Base-by-base conservation (phyloP, 2,888 invertebrate genomes). In the Drosophila quinaria region DNA sequence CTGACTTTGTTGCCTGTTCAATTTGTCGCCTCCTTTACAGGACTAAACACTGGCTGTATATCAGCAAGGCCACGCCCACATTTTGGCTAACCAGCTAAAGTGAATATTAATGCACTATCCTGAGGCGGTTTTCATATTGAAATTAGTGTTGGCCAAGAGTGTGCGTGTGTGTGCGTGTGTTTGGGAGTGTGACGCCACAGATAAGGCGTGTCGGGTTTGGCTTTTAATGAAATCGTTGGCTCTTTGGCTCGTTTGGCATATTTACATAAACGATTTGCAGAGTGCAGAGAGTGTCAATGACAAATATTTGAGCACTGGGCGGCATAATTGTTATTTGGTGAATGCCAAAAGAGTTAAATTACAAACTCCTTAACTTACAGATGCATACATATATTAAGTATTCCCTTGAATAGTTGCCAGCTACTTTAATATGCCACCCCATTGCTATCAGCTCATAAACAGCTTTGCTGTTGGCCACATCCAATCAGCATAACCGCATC, bases 181-280 rank as follows among this genome's bases (percentile, higher is more conserved):
- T 22, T 22, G 35, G 47, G 39, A 15, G 55, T 56, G 41, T 44
- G 59, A 6, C 8, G 51, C 29, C 56, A 22, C 6, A 68, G 83
- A 86, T 72, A 86, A 70, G 81, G 73, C 78, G 71, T 72, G 71
- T 65, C 70, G 39, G 67, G 69, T 54, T 54, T 64, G 61, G 55
- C 59, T 51, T 69, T 59, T 69, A 76, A 76, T 74, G 78, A 78
- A 73, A 60, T 66, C 66, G 51, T 66, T 66, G 52, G 33, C 51
- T 61, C 55, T 61, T 35, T 46, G 10, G 37, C 31, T 61, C 33
- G 58, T 52, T 64, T 54, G 17, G 54, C 63, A 74, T 74, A 84
- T 88, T 84, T 86, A 44, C 84, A 84, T 86, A 88, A 87, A 69
- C 80, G 86, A 73, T 70, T 76, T 66, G 5, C 25, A 5, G 46